These are phyloP conservation scores for Cololabis saira DNA, from an alignment of 2,113 vertebrate species.

Conservation along the genomic window DNA sequence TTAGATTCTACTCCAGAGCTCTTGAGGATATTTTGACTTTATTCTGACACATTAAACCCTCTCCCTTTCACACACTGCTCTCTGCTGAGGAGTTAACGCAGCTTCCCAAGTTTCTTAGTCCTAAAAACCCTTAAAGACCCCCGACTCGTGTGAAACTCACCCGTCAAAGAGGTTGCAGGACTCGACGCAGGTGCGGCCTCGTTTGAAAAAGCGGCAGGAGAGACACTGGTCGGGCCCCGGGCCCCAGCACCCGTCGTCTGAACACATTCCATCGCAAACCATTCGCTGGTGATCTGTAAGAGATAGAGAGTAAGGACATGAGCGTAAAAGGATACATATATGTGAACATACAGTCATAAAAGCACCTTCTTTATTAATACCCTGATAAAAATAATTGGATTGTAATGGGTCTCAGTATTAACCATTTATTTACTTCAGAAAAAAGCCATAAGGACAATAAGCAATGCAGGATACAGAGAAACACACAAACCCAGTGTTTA, in stretches of 20 bases:
- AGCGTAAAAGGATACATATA: too few relatives aligned
- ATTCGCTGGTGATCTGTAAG: slow-evolving; percentile 88
- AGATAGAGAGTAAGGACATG: background rate
- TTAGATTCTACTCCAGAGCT: slow-evolving; percentile 57
- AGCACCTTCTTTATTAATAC: too few relatives aligned
- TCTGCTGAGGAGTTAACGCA: slow-evolving; percentile 29
- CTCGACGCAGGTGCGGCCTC: slow-evolving; percentile 89
- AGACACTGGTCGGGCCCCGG: slow-evolving; percentile 94
- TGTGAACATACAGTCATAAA: too few relatives aligned
- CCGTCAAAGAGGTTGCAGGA: slow-evolving; percentile 92
- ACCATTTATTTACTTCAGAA: too few relatives aligned
- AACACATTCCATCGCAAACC: slow-evolving; percentile 93
- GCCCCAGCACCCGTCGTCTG: slow-evolving; percentile 94
- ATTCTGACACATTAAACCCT: slow-evolving; percentile 53
- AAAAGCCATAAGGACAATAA: too few relatives aligned
- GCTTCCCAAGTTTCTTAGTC: background rate
- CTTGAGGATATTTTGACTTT: slow-evolving; percentile 49
- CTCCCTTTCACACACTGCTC: slow-evolving; percentile 28
- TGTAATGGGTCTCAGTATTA: too few relatives aligned
- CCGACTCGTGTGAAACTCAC: slow-evolving; percentile 77
- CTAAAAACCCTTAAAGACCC: too few relatives aligned
- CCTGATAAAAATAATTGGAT: too few relatives aligned
- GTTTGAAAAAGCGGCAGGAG: slow-evolving; percentile 90
- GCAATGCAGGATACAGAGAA: too few relatives aligned
- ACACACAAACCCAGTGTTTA: too few relatives aligned